Evolutionary conservation across 1,140 invertebrate genomes (phyloP), one percentile per base, ranked within the genome.

Genomic region (Aphelenchoides besseyi): DNA sequence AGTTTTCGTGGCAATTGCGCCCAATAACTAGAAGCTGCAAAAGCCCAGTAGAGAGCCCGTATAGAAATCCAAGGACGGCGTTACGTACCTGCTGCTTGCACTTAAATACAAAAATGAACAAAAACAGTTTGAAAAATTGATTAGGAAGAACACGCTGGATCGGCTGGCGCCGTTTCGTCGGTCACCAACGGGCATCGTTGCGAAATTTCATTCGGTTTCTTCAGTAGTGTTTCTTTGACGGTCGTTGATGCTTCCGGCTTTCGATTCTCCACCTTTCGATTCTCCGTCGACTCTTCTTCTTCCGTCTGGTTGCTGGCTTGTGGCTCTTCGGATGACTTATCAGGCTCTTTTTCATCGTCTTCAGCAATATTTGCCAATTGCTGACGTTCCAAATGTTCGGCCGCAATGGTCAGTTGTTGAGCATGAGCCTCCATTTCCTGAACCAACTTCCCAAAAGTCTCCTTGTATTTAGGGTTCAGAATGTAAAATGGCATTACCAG

Each of bases 391-490:
- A 37, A 12, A n/a, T 37, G 63, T 53, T 66, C 16, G 1, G 36
- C 30, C 1, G 63, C 36, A 8, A n/a, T 12, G 16, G 32, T 29
- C 30, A 66, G 29, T 12, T 18, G 30, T 8, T 32, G 63, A 16
- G 16, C 16, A 53, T 66, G 63, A 12, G 30, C 63, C 30, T 74
- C 73, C 73, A 74, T 74, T 54, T 74, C 73, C 2, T 72, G 9
- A 18, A 74, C 36, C 41, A 74, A 30, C 2, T 26, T n/a, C 1
- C 73, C 73, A 52, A 74, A 76, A 8, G 62, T n/a, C 18, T 74
- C 74, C 37, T 77, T 75, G 54, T 76, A 76, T 64, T 74, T 74
- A 35, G 74, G 75, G 69, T 77, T 69, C 8, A 75, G 18, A 28
- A 78, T 57, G 36, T 71, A 78, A 35, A 78, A 74, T 2, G 76